These are phyloP conservation scores for pig (Sus scrofa) DNA, from an alignment of 2,113 vertebrate genomes.

Conservation along the genomic window T2T-Sscrofa CM000820.6:130851501-130852000, in stretches of 20 bases:
- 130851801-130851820: not conserved
- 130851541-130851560: not conserved
- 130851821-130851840: not conserved
- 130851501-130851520: not conserved
- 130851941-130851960: not conserved
- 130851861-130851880: not conserved
- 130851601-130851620: not conserved
- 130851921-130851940: not conserved
- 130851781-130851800: conserved; percentile 12
- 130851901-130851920: not conserved
- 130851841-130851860: not conserved
- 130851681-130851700: not conserved
- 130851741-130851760: not conserved
- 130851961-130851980: not conserved
- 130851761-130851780: not conserved
- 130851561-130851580: not conserved
- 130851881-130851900: not conserved
- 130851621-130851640: not conserved
- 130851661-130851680: not conserved
- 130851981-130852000: not conserved
- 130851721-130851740: conserved; percentile 39
- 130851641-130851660: not conserved
- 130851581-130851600: not conserved
- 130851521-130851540: not conserved
- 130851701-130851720: not conserved